Percentiles rank a stretch among this genome's conserved stretches.
Conservation (phyloP, 2,113 vertebrate genomes). For the Capreolus pygargus region DNA sequence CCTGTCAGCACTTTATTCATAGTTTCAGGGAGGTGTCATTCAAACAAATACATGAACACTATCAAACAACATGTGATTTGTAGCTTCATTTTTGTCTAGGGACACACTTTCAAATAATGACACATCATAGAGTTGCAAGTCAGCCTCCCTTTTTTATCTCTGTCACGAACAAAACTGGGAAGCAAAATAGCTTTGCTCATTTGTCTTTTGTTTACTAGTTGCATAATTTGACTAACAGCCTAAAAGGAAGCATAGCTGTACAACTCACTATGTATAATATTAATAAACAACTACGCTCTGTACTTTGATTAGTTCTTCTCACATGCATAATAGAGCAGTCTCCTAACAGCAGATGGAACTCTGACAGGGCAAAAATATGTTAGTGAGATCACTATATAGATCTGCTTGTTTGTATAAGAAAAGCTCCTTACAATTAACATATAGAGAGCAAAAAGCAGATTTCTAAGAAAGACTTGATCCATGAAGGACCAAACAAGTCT, state of each 20-base stretch:
- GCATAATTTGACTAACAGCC: slow-evolving; percentile 41
- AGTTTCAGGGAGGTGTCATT: slow-evolving; percentile 4
- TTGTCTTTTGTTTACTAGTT: slow-evolving; percentile 42
- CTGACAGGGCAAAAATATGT: not conserved
- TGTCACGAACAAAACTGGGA: slow-evolving; percentile 24
- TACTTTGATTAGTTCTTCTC: slow-evolving; percentile 3
- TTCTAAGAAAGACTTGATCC: not conserved
- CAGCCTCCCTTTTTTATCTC: slow-evolving; percentile 50
- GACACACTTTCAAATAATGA: slow-evolving; percentile 42
- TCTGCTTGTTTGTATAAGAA: not conserved
- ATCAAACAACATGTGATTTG: slow-evolving; percentile 24
- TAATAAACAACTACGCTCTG: not conserved
- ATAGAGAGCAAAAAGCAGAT: not conserved
- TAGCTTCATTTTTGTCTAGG: slow-evolving; percentile 47
- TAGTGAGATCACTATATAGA: not conserved
- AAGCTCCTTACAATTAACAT: not conserved
- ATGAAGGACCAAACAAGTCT: not conserved
- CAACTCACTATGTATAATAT: not conserved
- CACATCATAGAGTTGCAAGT: slow-evolving; percentile 7
- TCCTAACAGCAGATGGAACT: slow-evolving; percentile 17
- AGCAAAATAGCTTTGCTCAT: not conserved
- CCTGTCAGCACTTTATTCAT: slow-evolving; percentile 32
- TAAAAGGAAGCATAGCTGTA: slow-evolving; percentile 9
- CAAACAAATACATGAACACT: slow-evolving; percentile 15
- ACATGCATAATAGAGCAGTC: not conserved